Conservation (phyloP, 1,140 invertebrate genomes). For the Mactra quadrangularis region DNA sequence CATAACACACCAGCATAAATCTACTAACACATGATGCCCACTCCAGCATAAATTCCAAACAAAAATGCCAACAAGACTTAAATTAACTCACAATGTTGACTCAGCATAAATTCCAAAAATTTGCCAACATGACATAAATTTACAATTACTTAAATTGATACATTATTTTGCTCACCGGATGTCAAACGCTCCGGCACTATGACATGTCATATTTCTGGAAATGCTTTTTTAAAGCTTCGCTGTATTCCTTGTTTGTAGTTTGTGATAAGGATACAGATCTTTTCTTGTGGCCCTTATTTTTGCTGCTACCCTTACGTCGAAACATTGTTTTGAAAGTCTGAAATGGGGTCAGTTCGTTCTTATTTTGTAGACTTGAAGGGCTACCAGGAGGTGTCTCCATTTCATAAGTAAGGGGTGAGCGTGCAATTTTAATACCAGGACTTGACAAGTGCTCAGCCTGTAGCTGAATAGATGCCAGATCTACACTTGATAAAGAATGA, state of each 20-base stretch:
- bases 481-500: slow-evolving; percentile 59
- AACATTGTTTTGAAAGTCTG: slow-evolving; percentile 61
- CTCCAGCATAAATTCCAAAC: too few species aligned
- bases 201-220: slow-evolving; percentile 63
- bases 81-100: too few species aligned
- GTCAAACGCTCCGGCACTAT: too few species aligned
- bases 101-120: too few species aligned
- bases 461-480: slow-evolving; percentile 39
- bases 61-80: too few species aligned
- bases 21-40: too few species aligned
- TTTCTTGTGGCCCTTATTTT: slow-evolving; percentile 55
- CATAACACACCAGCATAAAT: too few species aligned
- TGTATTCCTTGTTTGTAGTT: slow-evolving; percentile 55
- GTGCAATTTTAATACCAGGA: not conserved
- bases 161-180: too few species aligned
- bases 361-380: slow-evolving; percentile 47
- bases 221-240: slow-evolving; percentile 57
- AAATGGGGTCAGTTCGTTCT: slow-evolving; percentile 49
- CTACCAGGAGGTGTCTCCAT: slow-evolving; percentile 30
- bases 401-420: not conserved
- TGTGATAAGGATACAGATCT: slow-evolving; percentile 55
- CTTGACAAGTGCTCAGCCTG: slow-evolving; percentile 20
- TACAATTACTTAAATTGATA: too few species aligned
- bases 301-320: slow-evolving; percentile 53
- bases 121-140: too few species aligned